Evolutionary conservation across 2,113 vertebrate genomes (phyloP).

Genomic region (Condylura cristata): DNA sequence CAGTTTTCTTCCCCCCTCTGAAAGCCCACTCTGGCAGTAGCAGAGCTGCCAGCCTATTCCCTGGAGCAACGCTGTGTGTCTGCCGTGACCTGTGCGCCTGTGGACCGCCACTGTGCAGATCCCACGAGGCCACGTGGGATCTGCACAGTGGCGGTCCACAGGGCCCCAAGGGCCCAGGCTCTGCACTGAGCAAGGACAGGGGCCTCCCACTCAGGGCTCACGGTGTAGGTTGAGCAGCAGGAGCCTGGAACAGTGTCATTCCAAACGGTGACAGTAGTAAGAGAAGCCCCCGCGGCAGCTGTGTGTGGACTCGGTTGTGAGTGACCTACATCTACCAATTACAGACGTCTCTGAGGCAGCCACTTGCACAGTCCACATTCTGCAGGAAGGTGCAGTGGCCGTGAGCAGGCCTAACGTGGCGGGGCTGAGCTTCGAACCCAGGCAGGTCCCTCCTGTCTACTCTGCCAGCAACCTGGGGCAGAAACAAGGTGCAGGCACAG

Average conservation of each 20-base stretch:
- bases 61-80: neutral
- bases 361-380: accelerated
- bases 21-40: neutral
- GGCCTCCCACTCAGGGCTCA: neutral
- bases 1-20: neutral
- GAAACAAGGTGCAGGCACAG: accelerated
- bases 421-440: neutral
- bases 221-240: accelerated
- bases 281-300: neutral
- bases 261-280: neutral
- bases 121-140: no score
- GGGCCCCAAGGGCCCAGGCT: neutral
- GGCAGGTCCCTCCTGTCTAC: neutral
- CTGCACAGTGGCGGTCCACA: no score
- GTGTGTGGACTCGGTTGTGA: neutral
- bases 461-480: accelerated
- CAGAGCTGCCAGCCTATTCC: neutral
- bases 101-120: neutral
- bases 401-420: neutral
- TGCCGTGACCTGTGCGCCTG: accelerated
- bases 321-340: neutral
- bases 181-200: no score
- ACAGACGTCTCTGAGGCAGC: neutral
- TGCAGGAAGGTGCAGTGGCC: neutral
- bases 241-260: neutral